These are phyloP conservation scores for Heloderma charlesbogerti DNA, from an alignment of 2,113 vertebrate species.

Conservation along the genomic window DNA sequence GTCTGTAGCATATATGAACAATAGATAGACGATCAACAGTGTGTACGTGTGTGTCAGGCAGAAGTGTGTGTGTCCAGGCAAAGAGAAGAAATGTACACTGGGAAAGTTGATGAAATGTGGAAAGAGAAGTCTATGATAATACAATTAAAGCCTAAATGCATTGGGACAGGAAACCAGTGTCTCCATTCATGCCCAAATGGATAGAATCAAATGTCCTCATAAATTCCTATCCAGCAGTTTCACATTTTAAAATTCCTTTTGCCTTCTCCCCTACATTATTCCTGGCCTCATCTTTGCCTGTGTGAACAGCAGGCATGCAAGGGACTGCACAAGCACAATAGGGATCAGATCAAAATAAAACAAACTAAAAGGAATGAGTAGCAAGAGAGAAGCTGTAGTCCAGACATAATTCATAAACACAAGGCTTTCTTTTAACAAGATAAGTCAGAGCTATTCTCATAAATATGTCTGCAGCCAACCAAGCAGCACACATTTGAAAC, in stretches of 20 bases:
- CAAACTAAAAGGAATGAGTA: neutral
- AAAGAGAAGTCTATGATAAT: too few relatives aligned
- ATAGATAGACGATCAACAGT: too few relatives aligned
- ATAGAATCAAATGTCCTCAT: neutral
- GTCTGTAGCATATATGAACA: too few relatives aligned
- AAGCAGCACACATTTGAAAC: constrained; percentile 10
- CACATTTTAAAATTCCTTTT: neutral
- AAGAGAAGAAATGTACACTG: too few relatives aligned
- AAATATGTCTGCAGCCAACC: neutral
- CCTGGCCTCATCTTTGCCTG: neutral
- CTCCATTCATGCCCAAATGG: neutral
- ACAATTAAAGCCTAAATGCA: neutral
- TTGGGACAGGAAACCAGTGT: neutral
- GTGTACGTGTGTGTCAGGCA: too few relatives aligned
- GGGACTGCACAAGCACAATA: neutral
- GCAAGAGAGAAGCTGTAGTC: neutral
- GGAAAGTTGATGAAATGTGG: too few relatives aligned
- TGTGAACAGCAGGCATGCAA: neutral
- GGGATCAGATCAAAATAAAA: neutral
- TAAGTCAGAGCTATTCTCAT: neutral
- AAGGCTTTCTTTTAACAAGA: neutral
- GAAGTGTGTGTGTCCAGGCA: too few relatives aligned
- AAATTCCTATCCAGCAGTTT: neutral
- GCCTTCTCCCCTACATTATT: neutral
- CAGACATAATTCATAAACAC: neutral